Base-by-base conservation (phyloP, 2,888 invertebrate genomes). In the Dendrolimus pini region DNA sequence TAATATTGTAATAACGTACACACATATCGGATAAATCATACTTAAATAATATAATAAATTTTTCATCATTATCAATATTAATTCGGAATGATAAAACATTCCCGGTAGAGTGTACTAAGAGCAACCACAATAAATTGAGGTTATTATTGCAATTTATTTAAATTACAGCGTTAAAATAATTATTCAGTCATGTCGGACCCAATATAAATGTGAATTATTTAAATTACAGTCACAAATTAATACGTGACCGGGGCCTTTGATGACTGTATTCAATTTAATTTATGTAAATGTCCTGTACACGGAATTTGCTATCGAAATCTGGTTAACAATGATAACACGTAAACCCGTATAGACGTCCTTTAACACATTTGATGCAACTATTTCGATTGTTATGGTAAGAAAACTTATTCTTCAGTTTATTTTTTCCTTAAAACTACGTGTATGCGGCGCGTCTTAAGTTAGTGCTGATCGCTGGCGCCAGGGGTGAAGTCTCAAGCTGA, bases 171-270 rank as follows among this genome's bases (percentile, higher is more conserved):
- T 63, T 62, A 66, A 71, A 67, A 68, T 69, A 69, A 65, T 71
- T 66, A 67, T 69, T 47, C 68, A 68, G 68, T 67, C 66, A 64
- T 63, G 61, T 61, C 66, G 62, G 64, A 65, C 67, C 67, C 62
- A 67, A 67, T 70, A 66, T 63, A 65, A 65, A 68, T 63, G 62
- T 57, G 63, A 65, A 63, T 66, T 66, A 70, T 69, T 70, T 66
- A 68, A 65, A 66, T 69, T 65, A 62, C 67, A 59, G 67, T 65
- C 65, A 69, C 67, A 66, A 69, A 67, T 69, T 66, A 63, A 61
- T 63, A 63, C 67, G 65, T 63, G 65, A 61, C 61, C 58, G 58
- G 60, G 55, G 54, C 62, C 62, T 64, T 65, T 62, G 61, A 65
- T 60, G 61, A 57, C 59, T 59, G 58, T 60, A 62, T 62, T 59